These are phyloP conservation scores for Tricholaema leucomelas DNA, from an alignment of 2,113 vertebrate species.

Conservation along the genomic window DNA sequence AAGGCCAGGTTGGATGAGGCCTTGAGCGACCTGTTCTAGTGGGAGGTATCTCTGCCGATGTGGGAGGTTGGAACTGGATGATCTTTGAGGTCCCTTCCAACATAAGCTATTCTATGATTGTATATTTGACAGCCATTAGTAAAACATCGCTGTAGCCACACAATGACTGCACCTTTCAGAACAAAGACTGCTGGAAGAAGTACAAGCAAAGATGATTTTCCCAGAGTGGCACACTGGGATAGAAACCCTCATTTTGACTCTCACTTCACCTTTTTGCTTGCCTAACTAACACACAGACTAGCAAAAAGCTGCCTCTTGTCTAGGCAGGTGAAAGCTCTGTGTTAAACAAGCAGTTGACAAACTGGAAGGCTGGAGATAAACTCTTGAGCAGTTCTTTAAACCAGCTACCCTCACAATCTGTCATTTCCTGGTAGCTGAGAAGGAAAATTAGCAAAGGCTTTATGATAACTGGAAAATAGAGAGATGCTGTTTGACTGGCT, in stretches of 20 bases:
- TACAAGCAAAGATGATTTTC: background rate
- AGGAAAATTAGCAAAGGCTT: background rate
- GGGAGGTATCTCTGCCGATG: no score
- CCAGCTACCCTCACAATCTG: accelerated
- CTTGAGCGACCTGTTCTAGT: no score
- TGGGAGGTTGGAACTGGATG: no score
- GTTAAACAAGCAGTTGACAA: background rate
- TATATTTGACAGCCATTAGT: background rate
- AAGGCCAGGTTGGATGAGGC: no score
- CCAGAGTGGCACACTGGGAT: background rate
- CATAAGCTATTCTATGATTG: no score
- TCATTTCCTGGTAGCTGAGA: background rate
- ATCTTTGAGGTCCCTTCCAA: no score
- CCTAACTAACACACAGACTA: background rate
- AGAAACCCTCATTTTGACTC: background rate
- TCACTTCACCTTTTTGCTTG: background rate
- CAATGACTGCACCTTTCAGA: background rate
- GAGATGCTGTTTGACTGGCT: background rate
- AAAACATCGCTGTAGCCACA: background rate
- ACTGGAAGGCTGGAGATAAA: background rate
- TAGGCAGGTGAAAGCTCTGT: background rate
- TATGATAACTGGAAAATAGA: accelerated
- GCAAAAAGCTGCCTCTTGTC: background rate
- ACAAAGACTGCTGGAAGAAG: background rate
- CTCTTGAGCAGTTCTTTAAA: background rate